These are phyloP conservation scores for Lordiphosa clarofinis DNA, from an alignment of 1,140 invertebrate genomes.

Conservation along the genomic window DNA sequence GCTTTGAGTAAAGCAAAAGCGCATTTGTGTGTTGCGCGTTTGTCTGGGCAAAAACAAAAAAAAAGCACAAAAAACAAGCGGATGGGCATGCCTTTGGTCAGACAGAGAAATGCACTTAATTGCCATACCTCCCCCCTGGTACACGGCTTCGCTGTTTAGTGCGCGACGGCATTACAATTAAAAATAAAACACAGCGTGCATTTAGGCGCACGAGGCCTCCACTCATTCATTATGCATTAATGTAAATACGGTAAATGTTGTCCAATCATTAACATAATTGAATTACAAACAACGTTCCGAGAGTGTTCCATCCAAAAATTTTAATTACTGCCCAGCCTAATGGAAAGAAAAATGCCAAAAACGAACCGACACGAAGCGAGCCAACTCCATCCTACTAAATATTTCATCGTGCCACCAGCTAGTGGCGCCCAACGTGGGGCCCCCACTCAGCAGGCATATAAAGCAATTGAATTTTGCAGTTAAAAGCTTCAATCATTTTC, in stretches of 20 bases:
- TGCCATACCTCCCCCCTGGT: constrained; percentile 45
- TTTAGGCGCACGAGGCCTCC: constrained; percentile 31
- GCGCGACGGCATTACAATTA: constrained; percentile 36
- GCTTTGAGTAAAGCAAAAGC: constrained; percentile 73
- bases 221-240: constrained; percentile 79
- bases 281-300: constrained; percentile 75
- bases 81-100: constrained; percentile 63
- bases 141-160: constrained; percentile 16
- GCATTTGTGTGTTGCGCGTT: constrained; percentile 53
- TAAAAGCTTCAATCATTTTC: constrained; percentile 78
- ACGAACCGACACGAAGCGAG: constrained; percentile 17
- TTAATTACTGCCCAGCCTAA: constrained; percentile 74
- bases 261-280: constrained; percentile 80
- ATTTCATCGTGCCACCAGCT: constrained; percentile 48
- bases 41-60: constrained; percentile 26
- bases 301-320: constrained; percentile 71
- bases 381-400: constrained; percentile 46
- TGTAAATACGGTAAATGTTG: constrained; percentile 80
- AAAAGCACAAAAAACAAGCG: background rate
- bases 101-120: constrained; percentile 78
- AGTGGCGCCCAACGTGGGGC: background rate
- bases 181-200: constrained; percentile 49
- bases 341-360: constrained; percentile 41
- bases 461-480: constrained; percentile 76
- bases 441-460: constrained; percentile 18